These are phyloP conservation scores for Achatina immaculata DNA, from an alignment of 1,140 invertebrate genomes.

Conservation along the genomic window DNA sequence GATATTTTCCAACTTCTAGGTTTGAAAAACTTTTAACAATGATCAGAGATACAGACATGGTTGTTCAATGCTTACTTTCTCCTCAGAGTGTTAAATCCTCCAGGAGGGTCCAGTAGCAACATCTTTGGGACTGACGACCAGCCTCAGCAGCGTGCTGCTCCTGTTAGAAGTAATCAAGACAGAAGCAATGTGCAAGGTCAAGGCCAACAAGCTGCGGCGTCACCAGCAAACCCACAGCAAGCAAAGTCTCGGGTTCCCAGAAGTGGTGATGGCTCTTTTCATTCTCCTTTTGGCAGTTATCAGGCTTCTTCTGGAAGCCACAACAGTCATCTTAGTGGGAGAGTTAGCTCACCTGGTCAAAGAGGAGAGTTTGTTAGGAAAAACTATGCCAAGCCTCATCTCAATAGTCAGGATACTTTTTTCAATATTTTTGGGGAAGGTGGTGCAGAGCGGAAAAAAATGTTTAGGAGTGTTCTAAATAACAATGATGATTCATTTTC, in stretches of 20 bases:
- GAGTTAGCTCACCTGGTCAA: background rate
- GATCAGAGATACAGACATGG: too few relatives aligned
- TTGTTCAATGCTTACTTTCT: too few relatives aligned
- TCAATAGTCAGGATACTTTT: background rate
- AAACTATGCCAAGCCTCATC: background rate
- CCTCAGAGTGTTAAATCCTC: constrained; percentile 27
- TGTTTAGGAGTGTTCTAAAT: background rate
- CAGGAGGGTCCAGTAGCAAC: constrained; percentile 13
- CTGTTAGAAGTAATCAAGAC: background rate
- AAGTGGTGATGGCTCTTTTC: constrained; percentile 33
- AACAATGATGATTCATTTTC: constrained; percentile 23
- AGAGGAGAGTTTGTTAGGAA: background rate
- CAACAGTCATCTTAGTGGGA: background rate
- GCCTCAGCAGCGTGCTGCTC: background rate
- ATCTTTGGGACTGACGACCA: background rate
- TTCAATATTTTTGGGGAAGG: constrained; percentile 14
- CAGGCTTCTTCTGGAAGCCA: background rate
- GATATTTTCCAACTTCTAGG: too few relatives aligned
- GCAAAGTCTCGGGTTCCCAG: background rate
- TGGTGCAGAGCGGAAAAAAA: background rate
- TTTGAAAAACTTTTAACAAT: too few relatives aligned
- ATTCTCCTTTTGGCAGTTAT: constrained; percentile 20
- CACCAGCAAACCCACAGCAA: background rate
- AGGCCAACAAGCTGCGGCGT: background rate
- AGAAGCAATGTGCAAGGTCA: background rate